Evolutionary conservation across 53 echinoderm and acorn worm species (phyloP), one percentile per base, ranked within the genome.

Genomic region (Mesocentrotus franciscanus): DNA sequence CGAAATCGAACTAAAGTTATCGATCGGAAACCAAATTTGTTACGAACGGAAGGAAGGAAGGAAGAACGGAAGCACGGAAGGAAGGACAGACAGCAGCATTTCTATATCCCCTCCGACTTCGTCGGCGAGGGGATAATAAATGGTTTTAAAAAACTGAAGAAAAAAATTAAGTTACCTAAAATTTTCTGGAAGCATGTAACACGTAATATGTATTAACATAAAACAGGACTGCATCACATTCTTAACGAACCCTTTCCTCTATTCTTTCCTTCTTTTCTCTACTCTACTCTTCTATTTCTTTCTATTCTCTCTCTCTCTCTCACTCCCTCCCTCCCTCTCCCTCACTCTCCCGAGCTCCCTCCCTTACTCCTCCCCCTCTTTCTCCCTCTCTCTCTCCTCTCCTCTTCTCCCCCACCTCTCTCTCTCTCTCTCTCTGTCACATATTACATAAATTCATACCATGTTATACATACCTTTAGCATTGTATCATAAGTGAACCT

Each of bases 401-500:
- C n/a, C n/a, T n/a, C n/a, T n/a, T n/a, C n/a, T n/a, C n/a, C n/a
- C n/a, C n/a, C n/a, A n/a, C n/a, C 64, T 14, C 64, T 12, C 15
- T 20, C 64, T 12, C 64, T 64, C 14, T 16, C 20, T 20, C 81
- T 18, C 16, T 13, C 7, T 22, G 22, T 36, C 39, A 79, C 8
- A 9, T 72, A 17, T 18, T 39, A 1, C 16, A 14, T 81, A 81
- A 17, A 74, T 29, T 74, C 74, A 74, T 30, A 74, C 6, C 32
- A 74, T 30, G 12, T 81, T 16, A 17, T 81, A 81, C 20, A 13
- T 91, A 97, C 97, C 97, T 98, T 98, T 10, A 98, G 76, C 98
- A 98, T 98, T 89, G 97, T 98, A 97, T 98, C 98, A 90, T 97
- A 98, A 17, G 96, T 98, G 81, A 98, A 98, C 35, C 98, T 72